Evolutionary conservation across 2,113 vertebrate species (phyloP).

Genomic region (Charadrius vociferus): DNA sequence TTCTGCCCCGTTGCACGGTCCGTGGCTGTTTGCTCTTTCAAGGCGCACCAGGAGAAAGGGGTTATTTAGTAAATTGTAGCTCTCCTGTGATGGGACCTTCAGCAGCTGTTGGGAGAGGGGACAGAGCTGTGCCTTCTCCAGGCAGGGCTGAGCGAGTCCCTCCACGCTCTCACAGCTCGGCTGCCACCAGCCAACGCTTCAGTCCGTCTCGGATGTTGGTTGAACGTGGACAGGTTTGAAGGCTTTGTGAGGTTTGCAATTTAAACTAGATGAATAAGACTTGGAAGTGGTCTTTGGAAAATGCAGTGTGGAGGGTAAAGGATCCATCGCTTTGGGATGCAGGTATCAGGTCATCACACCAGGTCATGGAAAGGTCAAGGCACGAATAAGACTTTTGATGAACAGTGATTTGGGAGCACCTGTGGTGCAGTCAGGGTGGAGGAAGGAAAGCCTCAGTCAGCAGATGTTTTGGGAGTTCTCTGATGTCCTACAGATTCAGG

Average conservation of each 20-base stretch:
- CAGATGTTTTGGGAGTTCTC: not conserved
- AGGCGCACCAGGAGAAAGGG: rapidly evolving
- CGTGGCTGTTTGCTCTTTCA: not conserved
- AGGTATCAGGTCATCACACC: not conserved
- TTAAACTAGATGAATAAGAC: not conserved
- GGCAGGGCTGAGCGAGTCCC: not conserved
- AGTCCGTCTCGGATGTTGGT: too few species aligned
- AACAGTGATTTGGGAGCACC: not conserved
- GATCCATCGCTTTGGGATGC: not conserved
- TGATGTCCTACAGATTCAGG: not conserved
- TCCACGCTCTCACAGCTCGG: rapidly evolving
- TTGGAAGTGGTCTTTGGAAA: too few species aligned
- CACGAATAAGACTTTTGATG: not conserved
- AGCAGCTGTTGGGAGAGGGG: not conserved
- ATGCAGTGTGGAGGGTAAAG: not conserved
- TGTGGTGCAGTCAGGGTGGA: not conserved
- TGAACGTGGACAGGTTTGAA: rapidly evolving
- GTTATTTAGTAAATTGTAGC: rapidly evolving
- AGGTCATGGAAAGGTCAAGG: not conserved
- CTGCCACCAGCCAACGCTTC: not conserved
- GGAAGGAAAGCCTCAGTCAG: not conserved
- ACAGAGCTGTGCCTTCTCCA: not conserved
- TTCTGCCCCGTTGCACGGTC: rapidly evolving
- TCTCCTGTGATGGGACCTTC: not conserved
- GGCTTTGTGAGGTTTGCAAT: not conserved